These are phyloP conservation scores for Mormyrus proboscirostris DNA, from an alignment of 2,797 vertebrate species.

Conservation along the genomic window DNA sequence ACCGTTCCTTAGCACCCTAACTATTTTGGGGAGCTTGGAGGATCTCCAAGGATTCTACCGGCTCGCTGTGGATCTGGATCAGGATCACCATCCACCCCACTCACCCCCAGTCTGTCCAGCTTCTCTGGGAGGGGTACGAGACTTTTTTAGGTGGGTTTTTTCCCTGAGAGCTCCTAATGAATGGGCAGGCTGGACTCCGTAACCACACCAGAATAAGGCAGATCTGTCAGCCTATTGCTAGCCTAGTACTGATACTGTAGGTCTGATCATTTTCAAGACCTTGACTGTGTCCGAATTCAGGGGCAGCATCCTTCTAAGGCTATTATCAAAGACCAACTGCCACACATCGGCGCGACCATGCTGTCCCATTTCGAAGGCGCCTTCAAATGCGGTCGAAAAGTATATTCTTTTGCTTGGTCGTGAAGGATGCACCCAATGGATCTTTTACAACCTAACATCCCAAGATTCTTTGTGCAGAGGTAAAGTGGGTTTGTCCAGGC, in stretches of 20 bases:
- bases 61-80: background rate
- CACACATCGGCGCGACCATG: background rate
- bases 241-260: background rate
- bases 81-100: background rate
- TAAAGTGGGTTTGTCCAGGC: background rate
- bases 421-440: background rate
- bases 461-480: background rate
- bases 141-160: background rate
- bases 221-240: background rate
- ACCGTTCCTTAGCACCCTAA: background rate
- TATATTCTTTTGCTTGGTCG: background rate
- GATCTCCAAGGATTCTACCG: background rate
- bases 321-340: background rate
- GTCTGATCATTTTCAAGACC: background rate
- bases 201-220: background rate
- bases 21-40: background rate
- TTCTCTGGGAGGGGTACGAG: background rate
- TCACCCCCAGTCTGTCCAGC: background rate
- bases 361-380: background rate
- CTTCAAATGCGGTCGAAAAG: background rate
- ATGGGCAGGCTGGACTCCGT: background rate
- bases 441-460: background rate
- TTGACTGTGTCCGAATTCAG: background rate
- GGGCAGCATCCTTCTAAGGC: background rate
- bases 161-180: background rate